phyloP scores from a whole-genome alignment of 2,113 vertebrate species.

The Spea bombifrons region DNA sequence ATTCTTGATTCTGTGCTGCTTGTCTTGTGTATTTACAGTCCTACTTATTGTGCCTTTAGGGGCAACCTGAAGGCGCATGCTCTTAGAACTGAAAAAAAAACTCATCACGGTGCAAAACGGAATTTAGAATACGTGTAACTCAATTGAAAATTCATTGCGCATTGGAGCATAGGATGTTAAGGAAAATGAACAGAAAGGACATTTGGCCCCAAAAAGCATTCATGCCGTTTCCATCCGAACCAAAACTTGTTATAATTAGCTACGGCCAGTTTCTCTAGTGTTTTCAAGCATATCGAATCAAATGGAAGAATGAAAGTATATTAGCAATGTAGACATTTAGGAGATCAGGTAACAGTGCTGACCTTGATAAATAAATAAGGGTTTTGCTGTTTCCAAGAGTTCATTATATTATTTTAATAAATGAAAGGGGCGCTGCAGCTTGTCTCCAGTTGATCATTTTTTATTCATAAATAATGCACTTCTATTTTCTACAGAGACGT shows the following conservation, averaged over 20 bases:
- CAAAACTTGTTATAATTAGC: neutral
- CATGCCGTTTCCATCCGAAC: constrained; percentile 3
- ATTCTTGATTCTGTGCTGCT: neutral
- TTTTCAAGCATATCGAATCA: no score
- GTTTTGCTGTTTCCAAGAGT: constrained; percentile 14
- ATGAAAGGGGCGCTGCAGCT: constrained; percentile 23
- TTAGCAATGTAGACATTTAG: neutral
- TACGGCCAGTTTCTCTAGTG: no score
- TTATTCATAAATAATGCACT: constrained; percentile 30
- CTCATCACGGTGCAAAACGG: constrained; percentile 7
- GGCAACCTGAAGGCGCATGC: constrained; percentile 13
- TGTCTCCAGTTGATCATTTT: constrained; percentile 23
- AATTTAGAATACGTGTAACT: neutral
- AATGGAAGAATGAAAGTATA: neutral
- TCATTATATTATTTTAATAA: constrained; percentile 37
- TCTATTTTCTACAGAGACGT: constrained; percentile 26
- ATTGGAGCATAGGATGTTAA: neutral
- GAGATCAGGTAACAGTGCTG: neutral
- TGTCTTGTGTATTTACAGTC: neutral
- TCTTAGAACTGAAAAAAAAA: neutral
- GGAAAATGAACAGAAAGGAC: constrained; percentile 12
- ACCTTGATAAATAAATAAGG: constrained; percentile 2
- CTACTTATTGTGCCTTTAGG: constrained; percentile 26
- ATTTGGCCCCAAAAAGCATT: constrained; percentile 20
- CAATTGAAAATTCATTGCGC: neutral